Base-by-base conservation (phyloP, 2,113 vertebrate species). In the Taxidea taxus region DNA sequence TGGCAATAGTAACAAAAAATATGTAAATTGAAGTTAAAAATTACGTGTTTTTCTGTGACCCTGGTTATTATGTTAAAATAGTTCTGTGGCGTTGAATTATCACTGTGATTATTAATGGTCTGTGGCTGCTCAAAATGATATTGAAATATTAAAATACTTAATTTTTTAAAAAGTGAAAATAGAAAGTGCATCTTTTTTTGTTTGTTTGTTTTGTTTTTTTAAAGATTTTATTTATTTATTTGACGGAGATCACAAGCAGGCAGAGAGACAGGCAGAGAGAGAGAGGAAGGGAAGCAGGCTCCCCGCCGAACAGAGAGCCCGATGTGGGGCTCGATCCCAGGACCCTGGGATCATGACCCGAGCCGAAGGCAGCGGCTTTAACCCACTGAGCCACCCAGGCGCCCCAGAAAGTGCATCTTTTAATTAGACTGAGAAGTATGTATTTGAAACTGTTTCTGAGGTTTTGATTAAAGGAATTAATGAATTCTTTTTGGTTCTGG, bases 21-120 rank as follows among this genome's bases (percentile, higher is more conserved):
- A 75, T 37, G 47, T 66, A 58, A 72, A 42, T 10, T 34, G 13
- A 83, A 78, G n/a, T 74, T 64, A 58, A 56, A 91, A 75, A 64
- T 78, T 58, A 42, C 13, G 7, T 78, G 49, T 44, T 78, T 72
- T 96, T 78, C 87, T 56, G 31, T 83, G 56, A 70, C 42, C 70
- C 1, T 97, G 27, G 12, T 49, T 78, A 77, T 84, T 84, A 47
- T 78, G 15, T 83, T 93, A 70, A 93, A 95, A 90, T 87, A 87
- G 70, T 95, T 87, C 31, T 93, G 86, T 60, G 60, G 10, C 31
- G 7, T 54, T 70, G 54, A 91, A 72, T 72, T 75, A 42, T 82
- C 29, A 44, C 64, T 56, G 13, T 68, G 29, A 39, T 95, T 90
- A 78, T 70, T 91, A 78, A 75, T 90, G 42, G 39, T 58, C 44